Evolutionary conservation across 2,113 vertebrate species (phyloP).

Genomic region (Hiodon alosoides): DNA sequence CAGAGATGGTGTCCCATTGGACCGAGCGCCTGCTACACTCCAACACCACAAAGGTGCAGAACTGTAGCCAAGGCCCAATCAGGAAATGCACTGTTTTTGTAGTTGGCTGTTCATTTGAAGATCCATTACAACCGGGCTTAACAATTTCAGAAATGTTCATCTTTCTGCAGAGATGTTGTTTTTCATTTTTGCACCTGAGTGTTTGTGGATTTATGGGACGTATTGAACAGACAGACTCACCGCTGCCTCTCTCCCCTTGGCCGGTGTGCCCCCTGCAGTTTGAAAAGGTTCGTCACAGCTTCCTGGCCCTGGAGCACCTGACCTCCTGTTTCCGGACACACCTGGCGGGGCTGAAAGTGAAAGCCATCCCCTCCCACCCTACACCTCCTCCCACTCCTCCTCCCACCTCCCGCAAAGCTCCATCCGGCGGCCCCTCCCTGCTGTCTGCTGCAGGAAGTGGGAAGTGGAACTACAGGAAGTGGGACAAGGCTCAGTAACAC

Average conservation of each 20-base stretch:
- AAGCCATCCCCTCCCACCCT: neutral
- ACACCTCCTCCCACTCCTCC: neutral
- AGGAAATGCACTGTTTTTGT: too few species aligned
- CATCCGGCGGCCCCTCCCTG: neutral
- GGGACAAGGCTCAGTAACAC: too few species aligned
- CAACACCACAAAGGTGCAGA: constrained; percentile 61
- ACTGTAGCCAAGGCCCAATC: too few species aligned
- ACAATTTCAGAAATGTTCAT: too few species aligned
- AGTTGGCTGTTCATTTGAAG: too few species aligned
- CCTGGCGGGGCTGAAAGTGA: constrained; percentile 50
- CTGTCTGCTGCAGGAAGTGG: neutral
- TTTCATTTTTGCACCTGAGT: too few species aligned
- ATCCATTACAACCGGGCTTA: too few species aligned
- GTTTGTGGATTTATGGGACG: too few species aligned
- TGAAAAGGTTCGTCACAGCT: constrained; percentile 55
- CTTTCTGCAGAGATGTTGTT: too few species aligned
- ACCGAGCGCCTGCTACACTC: constrained; percentile 55
- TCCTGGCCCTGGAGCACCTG: constrained; percentile 56
- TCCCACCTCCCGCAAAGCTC: neutral
- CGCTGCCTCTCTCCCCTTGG: neutral
- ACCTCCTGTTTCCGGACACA: constrained; percentile 59
- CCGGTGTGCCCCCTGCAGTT: constrained; percentile 42
- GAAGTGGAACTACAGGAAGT: too few species aligned
- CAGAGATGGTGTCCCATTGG: constrained; percentile 49
- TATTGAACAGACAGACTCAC: too few species aligned